Evolutionary conservation across 2,888 invertebrate genomes (phyloP).

Genomic region (Papilio protenor): DNA sequence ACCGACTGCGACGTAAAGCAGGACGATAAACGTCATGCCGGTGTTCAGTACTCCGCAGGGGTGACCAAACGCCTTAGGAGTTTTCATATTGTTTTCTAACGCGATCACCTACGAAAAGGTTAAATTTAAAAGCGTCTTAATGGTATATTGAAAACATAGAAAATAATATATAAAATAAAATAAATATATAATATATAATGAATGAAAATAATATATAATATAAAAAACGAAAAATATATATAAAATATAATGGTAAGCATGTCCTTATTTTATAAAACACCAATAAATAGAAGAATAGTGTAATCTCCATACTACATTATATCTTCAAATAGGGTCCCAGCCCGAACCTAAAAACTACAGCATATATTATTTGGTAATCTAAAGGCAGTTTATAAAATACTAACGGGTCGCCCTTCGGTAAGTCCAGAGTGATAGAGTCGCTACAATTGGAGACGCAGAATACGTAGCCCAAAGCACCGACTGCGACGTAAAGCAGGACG

Average conservation of each 20-base stretch:
- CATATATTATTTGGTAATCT: no score
- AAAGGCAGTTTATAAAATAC: slow-evolving; percentile 47
- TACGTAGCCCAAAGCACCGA: slow-evolving; percentile 94
- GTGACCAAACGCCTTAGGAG: slow-evolving; percentile 90
- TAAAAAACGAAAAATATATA: no score
- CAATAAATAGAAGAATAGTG: neutral
- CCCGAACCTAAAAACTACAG: no score
- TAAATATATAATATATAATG: no score
- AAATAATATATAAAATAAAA: neutral
- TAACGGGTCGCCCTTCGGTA: slow-evolving; percentile 82
- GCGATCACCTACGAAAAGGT: slow-evolving; percentile 89
- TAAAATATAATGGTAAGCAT: no score
- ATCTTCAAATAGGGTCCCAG: neutral
- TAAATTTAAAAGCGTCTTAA: neutral
- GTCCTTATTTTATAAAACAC: neutral
- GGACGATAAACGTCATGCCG: slow-evolving; percentile 90
- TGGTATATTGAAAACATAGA: neutral
- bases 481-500: slow-evolving; percentile 88
- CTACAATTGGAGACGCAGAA: slow-evolving; percentile 88
- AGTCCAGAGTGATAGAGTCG: slow-evolving; percentile 93
- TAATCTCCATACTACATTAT: neutral
- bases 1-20: slow-evolving; percentile 91
- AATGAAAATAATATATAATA: no score
- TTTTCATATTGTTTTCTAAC: slow-evolving; percentile 95
- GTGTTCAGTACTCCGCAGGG: slow-evolving; percentile 91